phyloP scores from a whole-genome alignment of 2,888 invertebrate species.

The Drosophila pegasa region DNA sequence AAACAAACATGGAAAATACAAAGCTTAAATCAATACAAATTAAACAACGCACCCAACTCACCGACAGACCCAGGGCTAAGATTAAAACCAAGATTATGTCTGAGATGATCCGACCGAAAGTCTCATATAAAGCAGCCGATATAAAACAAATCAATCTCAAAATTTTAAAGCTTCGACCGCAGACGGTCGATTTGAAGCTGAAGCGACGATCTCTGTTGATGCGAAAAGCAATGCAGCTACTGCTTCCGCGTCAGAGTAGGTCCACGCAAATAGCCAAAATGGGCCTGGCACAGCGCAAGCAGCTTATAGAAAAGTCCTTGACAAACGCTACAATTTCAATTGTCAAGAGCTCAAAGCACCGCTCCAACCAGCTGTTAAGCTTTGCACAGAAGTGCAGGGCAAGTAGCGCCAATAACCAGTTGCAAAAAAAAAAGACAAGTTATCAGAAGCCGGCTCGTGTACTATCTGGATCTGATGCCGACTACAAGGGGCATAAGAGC shows the following conservation, averaged over 20 bases:
- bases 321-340: conserved; percentile 3
- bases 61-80: neutral
- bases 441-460: neutral
- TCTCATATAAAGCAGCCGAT: neutral
- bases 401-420: neutral
- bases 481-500: neutral
- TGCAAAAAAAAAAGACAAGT: neutral
- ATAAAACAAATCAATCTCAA: neutral
- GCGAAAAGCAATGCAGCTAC: conserved; percentile 24
- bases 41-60: neutral
- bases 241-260: conserved; percentile 8
- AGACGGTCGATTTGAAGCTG: neutral
- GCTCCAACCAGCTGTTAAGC: conserved; percentile 1
- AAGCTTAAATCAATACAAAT: conserved; percentile 10
- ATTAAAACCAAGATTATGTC: neutral
- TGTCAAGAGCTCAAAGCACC: neutral
- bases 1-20: conserved; percentile 29
- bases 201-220: conserved; percentile 23
- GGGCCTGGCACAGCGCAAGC: neutral
- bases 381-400: neutral
- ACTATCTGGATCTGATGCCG: neutral
- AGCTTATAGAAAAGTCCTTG: neutral
- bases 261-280: neutral
- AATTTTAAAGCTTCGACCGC: neutral
- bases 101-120: neutral